Evolutionary conservation across 2,113 vertebrate species (phyloP).

Genomic region (Desmodus rotundus): DNA sequence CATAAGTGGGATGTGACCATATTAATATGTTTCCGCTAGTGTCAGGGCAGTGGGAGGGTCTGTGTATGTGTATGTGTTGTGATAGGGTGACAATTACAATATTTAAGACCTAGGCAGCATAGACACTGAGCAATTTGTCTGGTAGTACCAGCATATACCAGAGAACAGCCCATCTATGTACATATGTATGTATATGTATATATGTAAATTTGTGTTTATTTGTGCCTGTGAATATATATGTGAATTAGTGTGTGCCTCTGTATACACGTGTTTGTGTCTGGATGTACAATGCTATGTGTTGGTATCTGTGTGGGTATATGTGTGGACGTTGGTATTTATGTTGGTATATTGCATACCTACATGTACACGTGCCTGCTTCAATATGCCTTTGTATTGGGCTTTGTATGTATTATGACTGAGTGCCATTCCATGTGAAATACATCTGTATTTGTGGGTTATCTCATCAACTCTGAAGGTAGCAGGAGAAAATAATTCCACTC

Average conservation of each 20-base stretch:
- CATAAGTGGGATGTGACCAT: background rate
- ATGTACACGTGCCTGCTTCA: background rate
- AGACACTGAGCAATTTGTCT: background rate
- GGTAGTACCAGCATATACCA: background rate
- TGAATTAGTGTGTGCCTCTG: background rate
- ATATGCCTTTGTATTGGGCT: background rate
- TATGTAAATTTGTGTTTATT: background rate
- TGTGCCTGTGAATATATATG: background rate
- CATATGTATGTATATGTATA: background rate
- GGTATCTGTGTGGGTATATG: background rate
- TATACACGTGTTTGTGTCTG: background rate
- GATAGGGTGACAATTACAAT: background rate
- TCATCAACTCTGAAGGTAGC: background rate
- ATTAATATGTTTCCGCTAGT: background rate
- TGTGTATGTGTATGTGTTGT: background rate
- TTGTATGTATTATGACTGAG: background rate
- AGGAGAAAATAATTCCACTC: background rate
- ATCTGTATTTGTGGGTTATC: background rate
- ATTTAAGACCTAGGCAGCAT: background rate
- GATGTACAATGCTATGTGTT: background rate
- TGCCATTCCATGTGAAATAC: background rate
- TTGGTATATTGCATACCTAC: background rate
- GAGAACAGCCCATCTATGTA: background rate
- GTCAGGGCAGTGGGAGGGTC: background rate
- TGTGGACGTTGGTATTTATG: background rate